Base-by-base conservation (phyloP, 92 coral and sea anemone species). In the Palythoa caribaeorum region DNA sequence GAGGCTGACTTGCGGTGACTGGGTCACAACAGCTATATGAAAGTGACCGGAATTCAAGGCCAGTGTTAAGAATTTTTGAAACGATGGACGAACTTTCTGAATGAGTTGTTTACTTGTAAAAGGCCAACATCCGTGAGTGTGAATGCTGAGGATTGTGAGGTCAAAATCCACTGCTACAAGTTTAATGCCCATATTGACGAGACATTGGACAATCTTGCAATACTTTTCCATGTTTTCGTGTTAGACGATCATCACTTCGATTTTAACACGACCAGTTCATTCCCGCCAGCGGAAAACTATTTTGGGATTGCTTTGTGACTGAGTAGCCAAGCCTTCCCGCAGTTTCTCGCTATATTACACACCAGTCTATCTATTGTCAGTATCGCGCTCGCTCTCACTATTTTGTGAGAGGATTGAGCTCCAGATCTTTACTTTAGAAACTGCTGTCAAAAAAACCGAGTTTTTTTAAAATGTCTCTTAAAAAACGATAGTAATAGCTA, bases 161-260 rank as follows among this genome's bases (percentile, higher is more conserved):
- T 97, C 99, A 37, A 97, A 97, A 87, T 97, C 99, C 38, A 97
- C 96, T 16, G 99, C 99, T 14, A 97, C 91, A 76, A 97, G 76
- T 87, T 93, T 97, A 44, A 97, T 92, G 48, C 98, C 95, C 60
- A 90, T 53, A 13, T 89, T 71, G 13, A 90, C 83, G 37, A 97
- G 91, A 28, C 91, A 92, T 68, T 95, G 94, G 1, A 94, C 98
- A 59, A 95, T 89, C 15, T 78, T 75, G 19, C 88, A 68, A 85
- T 95, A 97, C 80, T 95, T 95, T 10, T 95, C 98, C 98, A 95
- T 95, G 28, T 52, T 88, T 73, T 16, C 38, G 52, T 10, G 55
- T 80, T n/a, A 17, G 75, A 39, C 38, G 19, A 65, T 9, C 62
- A 65, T 81, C 44, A 17, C 57, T 71, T 79, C 75, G 36, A 36